A percentile compares a stretch with the other conserved stretches of the same genome.
phyloP scores from a whole-genome alignment of 2,888 invertebrate species.

The Platycnemis pennipes region DNA sequence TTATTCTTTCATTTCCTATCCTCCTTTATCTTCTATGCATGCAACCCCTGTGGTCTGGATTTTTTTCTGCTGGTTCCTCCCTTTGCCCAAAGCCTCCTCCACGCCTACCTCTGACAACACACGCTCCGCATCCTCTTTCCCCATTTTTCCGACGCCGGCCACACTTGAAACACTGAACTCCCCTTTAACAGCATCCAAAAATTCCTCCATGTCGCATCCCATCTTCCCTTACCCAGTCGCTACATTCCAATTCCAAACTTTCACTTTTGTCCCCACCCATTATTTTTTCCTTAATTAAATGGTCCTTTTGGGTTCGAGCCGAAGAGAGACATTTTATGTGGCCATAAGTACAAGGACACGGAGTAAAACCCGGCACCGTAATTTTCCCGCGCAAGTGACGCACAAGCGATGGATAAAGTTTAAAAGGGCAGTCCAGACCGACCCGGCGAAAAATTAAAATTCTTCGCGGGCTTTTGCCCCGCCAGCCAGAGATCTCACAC shows the following conservation, averaged over 20 bases:
- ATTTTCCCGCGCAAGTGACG: neutral
- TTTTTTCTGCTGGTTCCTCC: neutral
- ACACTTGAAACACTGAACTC: neutral
- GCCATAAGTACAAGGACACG: neutral
- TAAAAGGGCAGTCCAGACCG: neutral
- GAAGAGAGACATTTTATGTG: neutral
- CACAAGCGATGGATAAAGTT: neutral
- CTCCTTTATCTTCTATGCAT: neutral
- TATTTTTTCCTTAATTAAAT: conserved; percentile 25
- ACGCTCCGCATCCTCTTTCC: neutral
- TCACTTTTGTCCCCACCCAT: neutral
- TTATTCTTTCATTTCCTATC: neutral
- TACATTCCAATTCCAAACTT: neutral
- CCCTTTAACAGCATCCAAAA: neutral
- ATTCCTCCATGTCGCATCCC: neutral
- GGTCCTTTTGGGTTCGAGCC: neutral
- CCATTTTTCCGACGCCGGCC: neutral
- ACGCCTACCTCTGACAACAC: neutral
- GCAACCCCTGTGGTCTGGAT: neutral
- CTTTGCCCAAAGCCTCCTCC: neutral
- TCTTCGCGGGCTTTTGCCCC: neutral
- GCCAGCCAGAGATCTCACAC: neutral
- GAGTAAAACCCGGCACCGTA: neutral
- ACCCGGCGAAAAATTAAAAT: neutral
- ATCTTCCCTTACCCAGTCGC: neutral